phyloP scores from a whole-genome alignment of 2,888 invertebrate genomes.

The Boloria selene region DNA sequence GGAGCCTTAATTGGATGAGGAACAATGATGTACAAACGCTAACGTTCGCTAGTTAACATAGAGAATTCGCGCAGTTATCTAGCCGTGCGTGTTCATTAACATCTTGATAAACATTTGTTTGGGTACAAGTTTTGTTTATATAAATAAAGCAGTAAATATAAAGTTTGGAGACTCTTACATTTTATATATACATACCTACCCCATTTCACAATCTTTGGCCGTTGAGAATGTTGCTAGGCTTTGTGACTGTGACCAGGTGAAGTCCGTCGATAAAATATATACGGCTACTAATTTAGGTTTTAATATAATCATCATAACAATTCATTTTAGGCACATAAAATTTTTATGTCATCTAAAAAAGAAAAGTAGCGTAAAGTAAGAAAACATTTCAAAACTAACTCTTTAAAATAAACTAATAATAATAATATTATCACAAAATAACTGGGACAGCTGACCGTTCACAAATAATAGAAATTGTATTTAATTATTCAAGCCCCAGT shows the following conservation, averaged over 20 bases:
- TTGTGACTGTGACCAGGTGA: too few species aligned
- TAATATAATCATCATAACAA: too few species aligned
- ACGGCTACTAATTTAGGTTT: too few species aligned
- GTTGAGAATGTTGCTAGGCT: too few species aligned
- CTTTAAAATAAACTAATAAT: background rate
- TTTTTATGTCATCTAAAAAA: too few species aligned
- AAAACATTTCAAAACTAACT: too few species aligned
- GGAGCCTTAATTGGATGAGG: constrained; percentile 62
- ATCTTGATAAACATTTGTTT: constrained; percentile 1
- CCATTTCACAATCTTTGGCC: too few species aligned
- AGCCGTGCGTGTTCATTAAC: constrained; percentile 5
- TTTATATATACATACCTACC: too few species aligned
- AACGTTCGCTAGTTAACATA: constrained; percentile 28
- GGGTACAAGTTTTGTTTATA: background rate
- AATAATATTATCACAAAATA: constrained; percentile 11
- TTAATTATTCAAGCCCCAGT: constrained; percentile 25
- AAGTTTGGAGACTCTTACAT: background rate
- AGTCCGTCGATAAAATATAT: too few species aligned
- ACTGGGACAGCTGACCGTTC: constrained; percentile 24
- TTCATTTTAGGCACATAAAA: too few species aligned
- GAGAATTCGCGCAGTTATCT: constrained; percentile 17
- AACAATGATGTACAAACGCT: constrained; percentile 46
- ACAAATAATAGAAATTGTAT: constrained; percentile 23
- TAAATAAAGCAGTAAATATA: background rate
- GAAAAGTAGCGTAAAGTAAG: too few species aligned